These are phyloP conservation scores for Tarsius wallacei DNA, from an alignment of 2,797 vertebrate genomes.

Conservation along the genomic window DNA sequence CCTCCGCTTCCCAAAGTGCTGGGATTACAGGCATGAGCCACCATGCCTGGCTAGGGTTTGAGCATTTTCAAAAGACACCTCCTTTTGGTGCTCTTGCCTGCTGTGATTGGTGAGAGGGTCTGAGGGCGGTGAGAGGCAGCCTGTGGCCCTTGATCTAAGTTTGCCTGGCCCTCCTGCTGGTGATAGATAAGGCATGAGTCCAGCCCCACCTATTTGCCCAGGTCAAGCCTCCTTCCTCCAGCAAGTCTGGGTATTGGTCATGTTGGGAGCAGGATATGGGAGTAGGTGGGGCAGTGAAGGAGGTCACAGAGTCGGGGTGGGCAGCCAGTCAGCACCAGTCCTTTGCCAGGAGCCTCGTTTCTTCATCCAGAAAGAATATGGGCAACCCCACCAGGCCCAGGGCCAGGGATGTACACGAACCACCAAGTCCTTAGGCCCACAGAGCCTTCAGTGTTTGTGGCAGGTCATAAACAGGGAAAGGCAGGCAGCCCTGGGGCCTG, in stretches of 20 bases:
- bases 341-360: not conserved
- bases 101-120: not conserved
- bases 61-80: not conserved
- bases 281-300: not conserved
- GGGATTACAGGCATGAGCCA: not conserved
- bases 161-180: not conserved
- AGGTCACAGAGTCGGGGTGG: not conserved
- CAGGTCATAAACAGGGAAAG: not conserved
- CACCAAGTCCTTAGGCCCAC: not conserved
- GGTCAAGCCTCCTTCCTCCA: not conserved
- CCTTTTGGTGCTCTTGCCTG: not conserved
- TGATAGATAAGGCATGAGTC: rapidly evolving
- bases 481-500: not conserved
- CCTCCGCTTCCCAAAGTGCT: not conserved
- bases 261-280: not conserved
- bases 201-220: not conserved
- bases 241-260: not conserved
- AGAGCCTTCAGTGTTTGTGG: not conserved
- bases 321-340: not conserved
- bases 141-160: not conserved
- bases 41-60: not conserved
- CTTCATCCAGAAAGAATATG: not conserved
- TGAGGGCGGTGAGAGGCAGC: not conserved
- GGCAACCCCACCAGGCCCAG: not conserved
- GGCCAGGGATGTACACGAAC: not conserved